A percentile compares a stretch with the other conserved stretches of the same genome.
Evolutionary conservation across 2,797 vertebrate species (phyloP).

Genomic region (Lacerta viridis): DNA sequence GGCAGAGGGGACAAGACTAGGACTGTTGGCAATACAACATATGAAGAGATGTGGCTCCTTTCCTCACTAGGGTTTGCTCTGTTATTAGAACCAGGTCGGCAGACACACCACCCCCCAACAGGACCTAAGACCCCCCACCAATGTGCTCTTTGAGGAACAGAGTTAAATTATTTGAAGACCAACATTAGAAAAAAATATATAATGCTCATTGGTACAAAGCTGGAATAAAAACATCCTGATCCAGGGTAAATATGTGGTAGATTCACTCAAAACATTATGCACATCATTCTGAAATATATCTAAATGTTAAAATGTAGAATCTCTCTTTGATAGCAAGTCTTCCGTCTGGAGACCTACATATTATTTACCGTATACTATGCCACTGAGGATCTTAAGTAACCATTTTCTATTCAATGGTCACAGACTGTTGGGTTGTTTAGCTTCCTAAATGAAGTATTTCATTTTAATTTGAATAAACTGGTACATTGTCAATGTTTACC

Average conservation of each 20-base stretch:
- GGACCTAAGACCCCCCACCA: not conserved
- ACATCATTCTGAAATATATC: not conserved
- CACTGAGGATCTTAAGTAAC: constrained; percentile 44
- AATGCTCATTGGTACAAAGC: not conserved
- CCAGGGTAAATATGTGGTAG: not conserved
- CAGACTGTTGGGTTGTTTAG: constrained; percentile 54
- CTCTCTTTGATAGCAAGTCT: not conserved
- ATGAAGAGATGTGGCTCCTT: not conserved
- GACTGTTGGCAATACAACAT: not conserved
- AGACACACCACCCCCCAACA: not conserved
- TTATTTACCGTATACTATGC: constrained; percentile 49
- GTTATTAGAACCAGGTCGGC: not conserved
- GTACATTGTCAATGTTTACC: constrained; percentile 50
- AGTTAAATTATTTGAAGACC: too few species aligned
- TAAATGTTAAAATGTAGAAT: not conserved
- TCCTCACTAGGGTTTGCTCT: not conserved
- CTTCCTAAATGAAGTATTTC: constrained; percentile 56
- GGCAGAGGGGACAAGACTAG: not conserved
- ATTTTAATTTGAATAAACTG: constrained; percentile 54
- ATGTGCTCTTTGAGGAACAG: not conserved
- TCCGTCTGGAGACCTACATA: not conserved
- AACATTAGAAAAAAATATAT: not conserved
- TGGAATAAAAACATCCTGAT: not conserved
- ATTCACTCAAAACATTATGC: not conserved
- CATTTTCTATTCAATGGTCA: constrained; percentile 64